Evolutionary conservation across 2,113 vertebrate species (phyloP), one percentile per base, ranked within the genome.

Genomic region (Acinonyx jubatus): DNA sequence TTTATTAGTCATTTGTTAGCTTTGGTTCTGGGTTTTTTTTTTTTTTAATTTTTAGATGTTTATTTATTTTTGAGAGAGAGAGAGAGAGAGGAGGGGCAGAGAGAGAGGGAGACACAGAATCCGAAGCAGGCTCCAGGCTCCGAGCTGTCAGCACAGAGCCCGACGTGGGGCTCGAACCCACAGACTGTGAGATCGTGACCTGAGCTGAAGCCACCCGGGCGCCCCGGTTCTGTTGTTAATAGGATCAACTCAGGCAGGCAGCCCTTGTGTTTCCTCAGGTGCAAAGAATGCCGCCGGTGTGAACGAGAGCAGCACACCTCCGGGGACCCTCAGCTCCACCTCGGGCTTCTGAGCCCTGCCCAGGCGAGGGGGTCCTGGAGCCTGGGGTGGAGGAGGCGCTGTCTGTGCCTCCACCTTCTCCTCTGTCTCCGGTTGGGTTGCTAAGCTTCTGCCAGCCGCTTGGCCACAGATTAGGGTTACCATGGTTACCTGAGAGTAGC

Each of bases 401-500:
- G 14, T 31, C 10, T 0, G 1, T 83, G 63, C 82, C 33, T 15
- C 52, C 74, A 89, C 68, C 31, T 71, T 50, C 38, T 89, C 83
- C 23, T 69, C 80, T 61, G 33, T 78, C 65, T 66, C 78, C 0
- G 14, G n/a, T 65, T 27, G 84, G 81, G 48, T 94, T 91, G 97
- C 84, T 94, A 84, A 89, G 57, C 90, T 85, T 87, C 84, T 80
- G 76, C 94, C 80, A 95, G 68, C 85, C 45, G 38, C 50, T 89
- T 94, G 95, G 96, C 71, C 81, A 76, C 4, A 76, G 96, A 95
- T 90, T 92, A 91, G 38, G 5, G 97, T 96, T 94, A 16, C 95
- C 93, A 88, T 97, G 85, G 97, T 94, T 97, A 98, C 96, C 83
- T 57, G 73, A 97, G 83, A 92, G 73, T 16, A 38, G 48, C 84